A percentile compares a stretch with the other conserved stretches of the same genome.
Conservation (phyloP, 2,888 invertebrate genomes). For the Pardosa pseudoannulata region DNA sequence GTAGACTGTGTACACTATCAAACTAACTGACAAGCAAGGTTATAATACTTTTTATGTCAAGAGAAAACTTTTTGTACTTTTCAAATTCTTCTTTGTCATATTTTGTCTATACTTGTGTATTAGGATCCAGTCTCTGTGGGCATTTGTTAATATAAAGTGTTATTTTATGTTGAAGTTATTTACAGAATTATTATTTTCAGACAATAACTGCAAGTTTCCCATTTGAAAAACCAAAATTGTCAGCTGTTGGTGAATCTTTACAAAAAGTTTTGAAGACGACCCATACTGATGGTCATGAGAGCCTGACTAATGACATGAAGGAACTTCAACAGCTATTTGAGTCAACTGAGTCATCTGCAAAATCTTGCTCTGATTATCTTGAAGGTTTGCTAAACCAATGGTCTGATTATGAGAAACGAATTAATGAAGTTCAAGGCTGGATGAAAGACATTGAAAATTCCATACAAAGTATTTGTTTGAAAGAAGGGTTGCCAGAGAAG, state of each 20-base stretch:
- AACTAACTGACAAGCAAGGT: no score
- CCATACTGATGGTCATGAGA: constrained; percentile 42
- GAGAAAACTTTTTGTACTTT: no score
- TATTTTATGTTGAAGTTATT: no score
- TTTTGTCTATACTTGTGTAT: no score
- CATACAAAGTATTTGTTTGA: constrained; percentile 91
- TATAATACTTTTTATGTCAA: no score
- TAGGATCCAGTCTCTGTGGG: no score
- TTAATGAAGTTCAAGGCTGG: constrained; percentile 91
- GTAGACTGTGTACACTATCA: no score
- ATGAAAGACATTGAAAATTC: constrained; percentile 91
- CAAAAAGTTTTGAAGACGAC: constrained; percentile 55
- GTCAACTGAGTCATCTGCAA: constrained; percentile 77
- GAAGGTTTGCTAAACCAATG: constrained; percentile 92
- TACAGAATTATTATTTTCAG: constrained; percentile 76
- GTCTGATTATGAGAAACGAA: constrained; percentile 92
- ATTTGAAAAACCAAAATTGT: constrained; percentile 85
- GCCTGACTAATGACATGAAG: constrained; percentile 83
- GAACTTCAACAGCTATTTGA: constrained; percentile 94
- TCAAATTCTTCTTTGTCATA: no score
- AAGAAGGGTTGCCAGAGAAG: constrained; percentile 88
- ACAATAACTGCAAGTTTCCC: constrained; percentile 87
- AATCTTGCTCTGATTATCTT: constrained; percentile 85
- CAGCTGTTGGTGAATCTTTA: constrained; percentile 40
- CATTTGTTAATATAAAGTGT: no score